Conservation (phyloP, 2,797 vertebrate genomes). For the Poeciliopsis presidionis region DNA sequence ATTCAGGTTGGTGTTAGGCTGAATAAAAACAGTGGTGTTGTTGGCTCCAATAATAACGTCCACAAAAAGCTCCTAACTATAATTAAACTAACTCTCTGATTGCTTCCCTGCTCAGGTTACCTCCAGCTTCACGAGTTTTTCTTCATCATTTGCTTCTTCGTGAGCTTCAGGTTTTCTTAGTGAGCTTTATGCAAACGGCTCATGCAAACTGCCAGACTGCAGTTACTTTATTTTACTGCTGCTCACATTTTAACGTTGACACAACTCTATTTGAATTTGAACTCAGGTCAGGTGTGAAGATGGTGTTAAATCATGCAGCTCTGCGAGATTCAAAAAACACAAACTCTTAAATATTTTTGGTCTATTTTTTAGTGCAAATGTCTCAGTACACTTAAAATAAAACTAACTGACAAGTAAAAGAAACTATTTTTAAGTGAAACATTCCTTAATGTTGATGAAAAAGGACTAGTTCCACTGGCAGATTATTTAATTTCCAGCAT, state of each 20-base stretch:
- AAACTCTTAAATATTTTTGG: too few species aligned
- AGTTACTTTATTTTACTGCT: conserved; percentile 32
- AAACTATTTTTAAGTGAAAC: too few species aligned
- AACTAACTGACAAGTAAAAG: too few species aligned
- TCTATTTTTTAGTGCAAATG: too few species aligned
- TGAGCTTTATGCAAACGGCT: conserved; percentile 52
- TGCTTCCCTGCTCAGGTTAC: neutral
- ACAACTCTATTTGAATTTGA: neutral
- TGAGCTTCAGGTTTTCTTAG: conserved; percentile 3
- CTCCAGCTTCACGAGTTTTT: rapidly evolving
- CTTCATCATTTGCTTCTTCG: conserved; percentile 12
- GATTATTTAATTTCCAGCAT: too few species aligned
- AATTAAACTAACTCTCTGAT: neutral
- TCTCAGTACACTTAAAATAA: too few species aligned
- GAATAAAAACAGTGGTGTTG: too few species aligned
- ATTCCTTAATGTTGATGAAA: too few species aligned
- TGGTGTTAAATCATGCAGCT: neutral
- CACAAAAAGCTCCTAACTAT: neutral
- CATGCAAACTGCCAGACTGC: conserved; percentile 49
- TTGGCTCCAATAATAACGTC: neutral
- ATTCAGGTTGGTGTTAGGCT: too few species aligned
- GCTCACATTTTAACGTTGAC: neutral
- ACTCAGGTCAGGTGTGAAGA: neutral
- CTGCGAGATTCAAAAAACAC: neutral
- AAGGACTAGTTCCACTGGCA: too few species aligned